These are phyloP conservation scores for Gibbula magus DNA, from an alignment of 2,888 invertebrate genomes.

Conservation along the genomic window DNA sequence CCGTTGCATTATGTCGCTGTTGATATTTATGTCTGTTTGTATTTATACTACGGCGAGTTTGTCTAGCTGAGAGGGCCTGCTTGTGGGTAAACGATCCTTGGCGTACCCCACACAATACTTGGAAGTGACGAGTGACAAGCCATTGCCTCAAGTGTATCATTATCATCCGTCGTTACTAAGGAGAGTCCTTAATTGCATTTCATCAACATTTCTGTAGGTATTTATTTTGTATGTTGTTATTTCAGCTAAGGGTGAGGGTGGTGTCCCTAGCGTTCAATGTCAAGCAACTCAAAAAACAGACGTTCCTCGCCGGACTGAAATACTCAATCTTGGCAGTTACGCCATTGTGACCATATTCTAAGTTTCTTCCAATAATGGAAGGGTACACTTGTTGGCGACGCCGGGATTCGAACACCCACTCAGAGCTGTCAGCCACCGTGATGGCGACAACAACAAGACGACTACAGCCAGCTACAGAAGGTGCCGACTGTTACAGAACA, in stretches of 20 bases:
- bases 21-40: constrained; percentile 15
- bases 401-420: background rate
- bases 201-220: constrained; percentile 13
- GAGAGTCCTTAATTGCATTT: constrained; percentile 13
- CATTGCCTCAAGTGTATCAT: constrained; percentile 5
- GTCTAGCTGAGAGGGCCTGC: background rate
- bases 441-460: background rate
- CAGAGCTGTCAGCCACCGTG: background rate
- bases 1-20: background rate
- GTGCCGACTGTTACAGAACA: background rate
- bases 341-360: background rate
- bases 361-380: background rate
- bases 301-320: background rate
- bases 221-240: constrained; percentile 10
- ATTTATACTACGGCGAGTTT: background rate
- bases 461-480: background rate
- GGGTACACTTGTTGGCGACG: background rate
- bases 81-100: background rate
- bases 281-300: background rate
- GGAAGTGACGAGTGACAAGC: background rate
- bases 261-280: background rate
- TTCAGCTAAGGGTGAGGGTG: background rate
- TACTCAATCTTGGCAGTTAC: background rate
- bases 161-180: background rate
- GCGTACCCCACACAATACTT: background rate